These are phyloP conservation scores for Achatina immaculata DNA, from an alignment of 1,140 invertebrate species.

Conservation along the genomic window DNA sequence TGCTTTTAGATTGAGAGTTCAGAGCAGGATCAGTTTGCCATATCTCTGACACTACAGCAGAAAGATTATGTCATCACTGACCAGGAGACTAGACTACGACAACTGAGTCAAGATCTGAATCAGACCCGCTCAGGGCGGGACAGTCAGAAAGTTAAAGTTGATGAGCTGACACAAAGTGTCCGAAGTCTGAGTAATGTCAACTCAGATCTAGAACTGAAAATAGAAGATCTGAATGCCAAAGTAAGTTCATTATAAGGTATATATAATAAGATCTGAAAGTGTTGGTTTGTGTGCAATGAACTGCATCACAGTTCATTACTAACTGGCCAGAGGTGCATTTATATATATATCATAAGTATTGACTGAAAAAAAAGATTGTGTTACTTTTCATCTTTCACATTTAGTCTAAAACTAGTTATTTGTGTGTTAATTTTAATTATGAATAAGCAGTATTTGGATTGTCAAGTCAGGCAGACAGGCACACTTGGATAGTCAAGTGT, in stretches of 20 bases:
- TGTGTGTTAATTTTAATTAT: too few relatives aligned
- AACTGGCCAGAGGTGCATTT: background rate
- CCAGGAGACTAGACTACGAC: constrained; percentile 50
- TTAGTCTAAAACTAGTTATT: too few relatives aligned
- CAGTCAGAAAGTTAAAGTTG: constrained; percentile 48
- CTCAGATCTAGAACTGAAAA: constrained; percentile 48
- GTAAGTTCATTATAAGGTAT: constrained; percentile 44
- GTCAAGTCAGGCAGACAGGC: too few relatives aligned
- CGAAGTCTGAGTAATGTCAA: constrained; percentile 51
- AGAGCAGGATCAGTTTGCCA: constrained; percentile 39
- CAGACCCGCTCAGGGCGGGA: constrained; percentile 46
- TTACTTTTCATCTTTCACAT: too few relatives aligned
- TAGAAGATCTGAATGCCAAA: constrained; percentile 52
- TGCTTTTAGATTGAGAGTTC: constrained; percentile 50
- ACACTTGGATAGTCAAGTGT: too few relatives aligned
- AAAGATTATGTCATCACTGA: constrained; percentile 51
- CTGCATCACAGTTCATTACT: too few relatives aligned
- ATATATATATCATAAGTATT: background rate
- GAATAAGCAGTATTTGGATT: too few relatives aligned
- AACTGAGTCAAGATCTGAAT: constrained; percentile 41
- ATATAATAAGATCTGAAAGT: background rate
- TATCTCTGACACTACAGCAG: constrained; percentile 45
- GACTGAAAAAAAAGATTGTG: background rate
- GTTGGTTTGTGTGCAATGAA: background rate
- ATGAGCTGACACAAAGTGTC: constrained; percentile 54